Base-by-base conservation (phyloP, 1,140 invertebrate genomes). In the Drosophila kikkawai region DNA sequence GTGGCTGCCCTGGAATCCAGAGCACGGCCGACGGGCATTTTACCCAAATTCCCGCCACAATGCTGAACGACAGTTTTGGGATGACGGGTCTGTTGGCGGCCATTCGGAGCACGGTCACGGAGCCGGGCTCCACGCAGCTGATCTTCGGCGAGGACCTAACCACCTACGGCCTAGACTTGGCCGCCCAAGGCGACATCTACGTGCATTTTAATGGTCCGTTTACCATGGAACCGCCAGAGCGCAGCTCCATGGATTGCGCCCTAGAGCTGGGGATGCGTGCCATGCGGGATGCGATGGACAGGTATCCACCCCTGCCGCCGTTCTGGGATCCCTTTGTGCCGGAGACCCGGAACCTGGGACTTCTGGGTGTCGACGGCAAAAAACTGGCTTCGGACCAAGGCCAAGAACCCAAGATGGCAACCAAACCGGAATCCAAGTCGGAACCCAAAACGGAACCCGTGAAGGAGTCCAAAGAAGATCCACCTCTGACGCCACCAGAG, bases 121-220 rank as follows among this genome's bases (percentile, higher is more conserved):
- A 66, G 45, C 53, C 42, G 7, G 56, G 39, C 5, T 34, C 61
- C 12, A 47, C 81, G 5, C 73, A 75, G 4, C 29, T 90, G 69
- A 66, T 58, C 26, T 78, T 78, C 12, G 84, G 84, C 36, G 84
- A 88, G 44, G 84, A 88, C 44, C 60, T 88, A 26, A 84, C 84
- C 50, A 71, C 59, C 9, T 84, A 58, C 12, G 84, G 84, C 4
- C 42, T 88, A 32, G 85, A 88, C 36, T n/a, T 88, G 69, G 59
- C 80, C 15, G 66, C 77, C 36, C 73, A 79, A 26, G 84, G 80
- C 7, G 84, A 88, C 26, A 88, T 88, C 47, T 90, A 88, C 50
- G 85, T 88, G 7, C 77, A 88, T 19, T 90, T 88, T 45, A 88
- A 88, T 57, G 85, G 84, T 6, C 84, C 84, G 8, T 80, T 88